A percentile compares a stretch with the other conserved stretches of the same genome.
These are phyloP conservation scores for Oryctes rhinoceros DNA, from an alignment of 1,140 invertebrate species.

Conservation along the genomic window DNA sequence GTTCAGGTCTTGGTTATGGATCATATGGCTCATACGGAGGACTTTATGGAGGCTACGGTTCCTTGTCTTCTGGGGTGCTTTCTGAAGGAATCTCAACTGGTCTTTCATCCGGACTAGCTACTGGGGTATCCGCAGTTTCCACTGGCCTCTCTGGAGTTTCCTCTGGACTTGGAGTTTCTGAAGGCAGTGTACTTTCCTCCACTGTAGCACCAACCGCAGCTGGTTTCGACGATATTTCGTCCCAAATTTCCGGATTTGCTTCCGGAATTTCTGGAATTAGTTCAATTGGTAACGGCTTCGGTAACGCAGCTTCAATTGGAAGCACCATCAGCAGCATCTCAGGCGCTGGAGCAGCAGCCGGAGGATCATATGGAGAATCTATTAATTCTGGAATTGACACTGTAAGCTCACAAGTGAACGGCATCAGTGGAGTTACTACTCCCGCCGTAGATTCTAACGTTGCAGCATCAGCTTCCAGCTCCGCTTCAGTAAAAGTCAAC, in stretches of 20 bases:
- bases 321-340: background rate
- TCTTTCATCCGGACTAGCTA: slow-evolving; percentile 8
- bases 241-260: background rate
- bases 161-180: background rate
- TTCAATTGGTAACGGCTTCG: background rate
- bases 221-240: slow-evolving; percentile 7
- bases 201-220: background rate
- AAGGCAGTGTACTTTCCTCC: slow-evolving; percentile 6
- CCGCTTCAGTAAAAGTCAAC: slow-evolving; percentile 20
- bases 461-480: slow-evolving; percentile 19
- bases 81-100: background rate
- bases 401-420: background rate
- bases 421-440: background rate
- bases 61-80: background rate
- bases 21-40: too few species aligned
- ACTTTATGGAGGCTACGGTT: background rate
- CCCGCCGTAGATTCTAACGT: background rate
- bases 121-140: background rate
- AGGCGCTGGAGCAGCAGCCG: background rate
- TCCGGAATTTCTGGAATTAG: slow-evolving; percentile 11
- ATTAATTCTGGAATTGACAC: background rate
- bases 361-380: background rate
- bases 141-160: background rate
- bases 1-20: slow-evolving; percentile 26
- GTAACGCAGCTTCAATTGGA: background rate